Conservation (phyloP, 1,140 invertebrate genomes). For the Pectinophora gossypiella region DNA sequence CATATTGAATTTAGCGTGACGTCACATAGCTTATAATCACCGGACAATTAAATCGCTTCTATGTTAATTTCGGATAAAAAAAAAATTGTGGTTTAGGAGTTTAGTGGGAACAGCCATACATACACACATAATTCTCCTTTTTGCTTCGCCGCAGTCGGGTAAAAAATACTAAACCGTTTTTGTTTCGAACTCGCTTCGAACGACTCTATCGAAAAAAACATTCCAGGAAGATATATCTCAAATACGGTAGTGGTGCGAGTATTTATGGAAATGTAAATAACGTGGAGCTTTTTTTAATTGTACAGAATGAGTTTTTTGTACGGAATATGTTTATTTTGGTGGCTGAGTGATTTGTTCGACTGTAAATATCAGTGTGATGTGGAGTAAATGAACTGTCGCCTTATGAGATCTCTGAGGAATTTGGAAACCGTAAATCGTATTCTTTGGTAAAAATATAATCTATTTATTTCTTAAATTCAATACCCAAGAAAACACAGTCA, state of each 20-base stretch:
- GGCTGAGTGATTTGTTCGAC: slow-evolving; percentile 46
- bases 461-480: too few relatives aligned
- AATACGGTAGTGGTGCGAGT: slow-evolving; percentile 43
- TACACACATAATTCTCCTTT: too few relatives aligned
- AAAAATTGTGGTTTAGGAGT: too few relatives aligned
- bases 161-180: too few relatives aligned
- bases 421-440: not conserved
- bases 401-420: slow-evolving; percentile 17
- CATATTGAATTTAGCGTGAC: too few relatives aligned
- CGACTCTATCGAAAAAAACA: slow-evolving; percentile 46
- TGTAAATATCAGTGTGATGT: slow-evolving; percentile 35
- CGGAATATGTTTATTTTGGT: slow-evolving; percentile 59
- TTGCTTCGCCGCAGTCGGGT: too few relatives aligned
- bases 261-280: slow-evolving; percentile 71
- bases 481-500: too few relatives aligned
- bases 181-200: too few relatives aligned
- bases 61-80: too few relatives aligned
- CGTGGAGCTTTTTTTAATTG: slow-evolving; percentile 61
- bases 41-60: too few relatives aligned
- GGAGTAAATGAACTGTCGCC: slow-evolving; percentile 36
- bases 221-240: slow-evolving; percentile 66
- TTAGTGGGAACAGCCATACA: too few relatives aligned
- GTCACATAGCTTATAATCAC: too few relatives aligned
- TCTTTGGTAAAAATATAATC: not conserved
- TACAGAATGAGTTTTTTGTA: slow-evolving; percentile 48